Evolutionary conservation across 2,113 vertebrate species (phyloP).

Genomic region (Himantopus leucocephalus): DNA sequence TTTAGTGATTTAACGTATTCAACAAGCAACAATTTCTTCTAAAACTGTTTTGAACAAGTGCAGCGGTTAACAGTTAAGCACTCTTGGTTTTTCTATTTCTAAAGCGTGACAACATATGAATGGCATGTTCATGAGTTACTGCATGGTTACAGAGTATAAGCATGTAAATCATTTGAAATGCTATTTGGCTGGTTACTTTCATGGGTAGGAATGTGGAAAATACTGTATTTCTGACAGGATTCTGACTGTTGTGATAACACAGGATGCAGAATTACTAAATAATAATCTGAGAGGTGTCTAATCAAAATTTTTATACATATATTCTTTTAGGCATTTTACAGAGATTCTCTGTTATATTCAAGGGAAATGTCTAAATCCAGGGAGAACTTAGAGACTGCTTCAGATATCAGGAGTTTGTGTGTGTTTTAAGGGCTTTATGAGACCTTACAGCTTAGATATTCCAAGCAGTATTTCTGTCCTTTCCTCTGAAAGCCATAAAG

Average conservation of each 20-base stretch:
- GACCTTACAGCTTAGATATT: background rate
- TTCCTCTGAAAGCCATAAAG: background rate
- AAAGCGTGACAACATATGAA: background rate
- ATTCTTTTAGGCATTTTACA: background rate
- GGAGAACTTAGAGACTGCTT: background rate
- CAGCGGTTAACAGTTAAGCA: background rate
- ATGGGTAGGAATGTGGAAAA: background rate
- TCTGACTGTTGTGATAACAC: background rate
- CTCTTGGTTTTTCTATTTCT: background rate
- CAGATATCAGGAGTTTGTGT: background rate
- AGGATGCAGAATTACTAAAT: background rate
- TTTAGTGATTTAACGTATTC: background rate
- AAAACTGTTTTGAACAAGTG: background rate
- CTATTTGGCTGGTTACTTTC: background rate
- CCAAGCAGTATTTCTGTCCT: background rate
- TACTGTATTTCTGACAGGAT: background rate
- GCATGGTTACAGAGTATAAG: background rate
- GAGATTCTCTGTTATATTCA: background rate
- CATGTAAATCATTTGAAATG: background rate
- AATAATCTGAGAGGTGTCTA: background rate
- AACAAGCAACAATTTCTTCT: background rate
- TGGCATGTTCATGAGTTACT: slow-evolving; percentile 43
- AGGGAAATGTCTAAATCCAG: background rate
- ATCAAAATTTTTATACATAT: background rate
- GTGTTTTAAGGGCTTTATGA: background rate